Conservation (phyloP, 1,140 invertebrate genomes). For the Reticulitermes speratus region DNA sequence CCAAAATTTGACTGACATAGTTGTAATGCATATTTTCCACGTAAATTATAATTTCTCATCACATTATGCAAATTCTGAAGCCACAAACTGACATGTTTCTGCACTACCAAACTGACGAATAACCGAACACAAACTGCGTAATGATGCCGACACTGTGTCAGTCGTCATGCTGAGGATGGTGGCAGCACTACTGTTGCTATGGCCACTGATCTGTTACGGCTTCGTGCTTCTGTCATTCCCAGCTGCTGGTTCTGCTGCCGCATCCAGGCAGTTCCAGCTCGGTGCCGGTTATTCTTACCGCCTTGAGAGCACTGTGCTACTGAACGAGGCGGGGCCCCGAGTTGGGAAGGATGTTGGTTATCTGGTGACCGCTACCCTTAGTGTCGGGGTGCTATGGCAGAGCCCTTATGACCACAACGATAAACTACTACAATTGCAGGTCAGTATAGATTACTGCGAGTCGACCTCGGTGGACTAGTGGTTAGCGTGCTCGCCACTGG, state of each 20-base stretch:
- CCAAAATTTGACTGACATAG: no score
- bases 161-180: neutral
- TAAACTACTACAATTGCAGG: constrained; percentile 51
- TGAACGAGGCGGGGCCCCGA: constrained; percentile 50
- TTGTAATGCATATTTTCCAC: no score
- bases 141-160: neutral
- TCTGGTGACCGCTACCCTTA: constrained; percentile 51
- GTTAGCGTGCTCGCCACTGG: no score
- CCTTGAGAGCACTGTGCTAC: constrained; percentile 51
- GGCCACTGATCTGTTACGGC: constrained; percentile 34
- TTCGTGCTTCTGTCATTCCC: constrained; percentile 45
- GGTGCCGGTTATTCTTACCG: constrained; percentile 48
- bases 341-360: constrained; percentile 59
- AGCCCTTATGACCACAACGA: constrained; percentile 47
- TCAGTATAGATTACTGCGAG: constrained; percentile 38
- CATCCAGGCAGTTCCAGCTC: constrained; percentile 39
- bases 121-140: no score
- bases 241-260: constrained; percentile 34
- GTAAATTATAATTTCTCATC: no score
- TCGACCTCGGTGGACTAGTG: no score
- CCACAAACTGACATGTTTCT: no score
- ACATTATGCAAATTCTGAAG: no score
- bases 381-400: constrained; percentile 55
- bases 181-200: neutral
- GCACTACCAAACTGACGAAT: no score